Percentiles rank a stretch among this genome's conserved stretches.
These are phyloP conservation scores for Pao palembangensis DNA, from an alignment of 2,113 vertebrate genomes.

Conservation along the genomic window DNA sequence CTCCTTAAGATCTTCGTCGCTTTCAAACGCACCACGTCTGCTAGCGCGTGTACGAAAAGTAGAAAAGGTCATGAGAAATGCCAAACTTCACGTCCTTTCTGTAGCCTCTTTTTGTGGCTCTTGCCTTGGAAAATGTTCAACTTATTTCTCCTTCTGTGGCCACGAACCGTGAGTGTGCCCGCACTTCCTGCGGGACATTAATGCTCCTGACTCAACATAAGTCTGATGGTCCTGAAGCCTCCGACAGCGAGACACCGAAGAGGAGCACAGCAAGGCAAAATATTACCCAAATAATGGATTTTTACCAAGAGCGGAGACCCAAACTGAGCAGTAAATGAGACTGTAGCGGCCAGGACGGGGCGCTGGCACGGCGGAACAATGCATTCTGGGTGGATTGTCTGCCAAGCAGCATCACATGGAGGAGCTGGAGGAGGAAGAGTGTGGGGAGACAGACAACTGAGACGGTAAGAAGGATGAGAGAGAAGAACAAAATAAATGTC, in stretches of 20 bases:
- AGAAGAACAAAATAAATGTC: constrained; percentile 61
- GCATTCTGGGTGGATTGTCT: constrained; percentile 67
- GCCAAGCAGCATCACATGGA: constrained; percentile 60
- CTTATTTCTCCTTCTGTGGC: constrained; percentile 34
- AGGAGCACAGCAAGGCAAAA: not conserved
- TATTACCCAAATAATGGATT: constrained; percentile 26
- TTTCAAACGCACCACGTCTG: not conserved
- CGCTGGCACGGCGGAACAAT: constrained; percentile 28
- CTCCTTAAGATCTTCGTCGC: constrained; percentile 13
- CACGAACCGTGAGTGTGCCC: constrained; percentile 3
- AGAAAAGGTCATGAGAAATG: constrained; percentile 10
- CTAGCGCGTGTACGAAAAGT: constrained; percentile 1
- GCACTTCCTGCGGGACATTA: constrained; percentile 15
- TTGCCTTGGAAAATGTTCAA: constrained; percentile 15
- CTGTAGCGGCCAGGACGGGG: constrained; percentile 8
- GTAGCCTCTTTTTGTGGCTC: not conserved
- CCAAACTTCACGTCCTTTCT: constrained; percentile 22
- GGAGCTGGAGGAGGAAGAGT: constrained; percentile 61
- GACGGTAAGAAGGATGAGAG: constrained; percentile 51
- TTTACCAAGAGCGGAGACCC: constrained; percentile 37
- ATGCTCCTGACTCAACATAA: not conserved
- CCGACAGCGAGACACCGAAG: constrained; percentile 33
- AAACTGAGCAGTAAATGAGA: constrained; percentile 10
- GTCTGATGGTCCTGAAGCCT: constrained; percentile 3
- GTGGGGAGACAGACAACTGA: constrained; percentile 66